Evolutionary conservation across 2,113 vertebrate species (phyloP).

Genomic region (Grammomys dolichurus): DNA sequence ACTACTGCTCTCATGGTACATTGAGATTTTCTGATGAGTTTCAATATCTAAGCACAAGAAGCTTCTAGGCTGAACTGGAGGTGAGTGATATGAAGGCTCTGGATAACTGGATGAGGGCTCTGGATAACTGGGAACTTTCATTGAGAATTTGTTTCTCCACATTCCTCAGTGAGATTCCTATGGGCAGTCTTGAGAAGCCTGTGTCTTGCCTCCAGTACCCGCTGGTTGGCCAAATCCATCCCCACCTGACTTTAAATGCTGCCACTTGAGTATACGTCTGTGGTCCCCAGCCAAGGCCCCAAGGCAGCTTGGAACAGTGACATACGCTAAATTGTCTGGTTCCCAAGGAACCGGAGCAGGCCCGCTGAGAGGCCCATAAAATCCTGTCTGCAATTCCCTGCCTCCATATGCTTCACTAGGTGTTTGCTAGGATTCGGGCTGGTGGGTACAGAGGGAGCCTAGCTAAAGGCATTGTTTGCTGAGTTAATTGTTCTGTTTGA

Average conservation of each 20-base stretch:
- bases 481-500: slow-evolving; percentile 91
- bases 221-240: neutral
- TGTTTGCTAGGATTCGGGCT: slow-evolving; percentile 87
- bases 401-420: slow-evolving; percentile 85
- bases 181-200: neutral
- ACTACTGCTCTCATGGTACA: slow-evolving; percentile 56
- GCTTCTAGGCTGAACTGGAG: neutral
- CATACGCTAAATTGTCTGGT: slow-evolving; percentile 80
- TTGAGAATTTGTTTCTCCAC: neutral
- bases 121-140: neutral
- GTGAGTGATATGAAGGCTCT: neutral
- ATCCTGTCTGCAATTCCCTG: slow-evolving; percentile 86
- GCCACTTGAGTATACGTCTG: neutral
- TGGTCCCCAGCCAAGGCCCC: slow-evolving; percentile 58
- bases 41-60: slow-evolving; percentile 50
- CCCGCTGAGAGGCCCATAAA: slow-evolving; percentile 83
- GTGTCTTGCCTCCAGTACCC: neutral
- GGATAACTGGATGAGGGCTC: neutral
- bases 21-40: slow-evolving; percentile 52
- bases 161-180: neutral
- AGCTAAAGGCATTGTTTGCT: slow-evolving; percentile 88
- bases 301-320: slow-evolving; percentile 71
- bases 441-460: slow-evolving; percentile 84
- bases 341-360: slow-evolving; percentile 77
- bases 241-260: neutral